Conservation (phyloP, 1,140 invertebrate species). For the Acromyrmex charruanus region DNA sequence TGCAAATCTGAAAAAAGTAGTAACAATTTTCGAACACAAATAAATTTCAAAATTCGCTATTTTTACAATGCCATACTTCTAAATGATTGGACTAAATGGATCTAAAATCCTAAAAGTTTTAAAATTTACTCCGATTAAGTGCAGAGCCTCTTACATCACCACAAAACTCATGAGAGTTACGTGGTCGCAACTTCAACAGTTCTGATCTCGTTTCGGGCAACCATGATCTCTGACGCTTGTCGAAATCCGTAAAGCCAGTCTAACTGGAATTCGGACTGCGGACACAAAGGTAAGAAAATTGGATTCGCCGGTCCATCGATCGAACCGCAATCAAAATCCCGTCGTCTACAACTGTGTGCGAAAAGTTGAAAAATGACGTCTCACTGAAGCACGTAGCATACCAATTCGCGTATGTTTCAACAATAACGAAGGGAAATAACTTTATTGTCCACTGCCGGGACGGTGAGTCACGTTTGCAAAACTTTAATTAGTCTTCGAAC, state of each 20-base stretch:
- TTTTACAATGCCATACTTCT: not conserved
- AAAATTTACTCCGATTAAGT: conserved; percentile 26
- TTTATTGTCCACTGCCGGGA: conserved; percentile 27
- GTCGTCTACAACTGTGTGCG: conserved; percentile 16
- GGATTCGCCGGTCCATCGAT: conserved; percentile 44
- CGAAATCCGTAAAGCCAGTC: conserved; percentile 62
- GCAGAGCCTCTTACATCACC: conserved; percentile 43
- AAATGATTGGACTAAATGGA: not conserved
- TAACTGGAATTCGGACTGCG: conserved; percentile 48
- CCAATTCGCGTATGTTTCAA: conserved; percentile 1
- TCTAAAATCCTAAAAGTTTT: conserved; percentile 33
- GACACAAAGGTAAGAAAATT: conserved; percentile 62
- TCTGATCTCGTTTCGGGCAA: conserved; percentile 48
- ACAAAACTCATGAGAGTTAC: conserved; percentile 41
- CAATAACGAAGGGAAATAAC: conserved; percentile 51
- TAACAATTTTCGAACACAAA: not conserved
- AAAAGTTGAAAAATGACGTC: conserved; percentile 30
- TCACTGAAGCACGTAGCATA: not conserved
- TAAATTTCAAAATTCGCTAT: not conserved
- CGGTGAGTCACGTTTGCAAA: conserved; percentile 72
- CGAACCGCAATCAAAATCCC: conserved; percentile 31
- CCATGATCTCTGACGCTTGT: conserved; percentile 61
- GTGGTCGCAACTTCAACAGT: conserved; percentile 40
- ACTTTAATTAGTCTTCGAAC: conserved; percentile 81
- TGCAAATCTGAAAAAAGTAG: too few relatives aligned